Evolutionary conservation across 2,113 vertebrate genomes (phyloP).

Genomic region (Castor canadensis): DNA sequence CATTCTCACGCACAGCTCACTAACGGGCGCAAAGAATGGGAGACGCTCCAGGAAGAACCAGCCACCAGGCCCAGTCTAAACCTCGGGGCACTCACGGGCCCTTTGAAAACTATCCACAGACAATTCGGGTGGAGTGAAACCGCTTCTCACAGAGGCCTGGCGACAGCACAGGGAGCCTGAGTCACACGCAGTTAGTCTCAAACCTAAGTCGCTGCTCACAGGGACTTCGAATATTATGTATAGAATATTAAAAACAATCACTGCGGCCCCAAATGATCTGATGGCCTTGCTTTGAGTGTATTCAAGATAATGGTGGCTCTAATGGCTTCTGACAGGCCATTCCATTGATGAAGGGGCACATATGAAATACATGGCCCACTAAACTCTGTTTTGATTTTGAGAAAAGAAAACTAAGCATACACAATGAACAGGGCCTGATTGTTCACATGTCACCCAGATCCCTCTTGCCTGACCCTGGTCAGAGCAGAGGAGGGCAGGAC

Average conservation of each 20-base stretch:
- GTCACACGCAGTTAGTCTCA: constrained; percentile 85
- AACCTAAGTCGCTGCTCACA: constrained; percentile 77
- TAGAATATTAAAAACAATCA: constrained; percentile 85
- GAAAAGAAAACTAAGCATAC: constrained; percentile 84
- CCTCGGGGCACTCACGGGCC: constrained; percentile 52
- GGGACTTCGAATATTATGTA: constrained; percentile 86
- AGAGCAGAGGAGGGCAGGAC: constrained; percentile 74
- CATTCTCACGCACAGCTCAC: neutral
- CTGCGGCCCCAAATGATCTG: constrained; percentile 76
- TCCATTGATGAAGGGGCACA: constrained; percentile 85
- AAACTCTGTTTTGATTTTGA: constrained; percentile 85
- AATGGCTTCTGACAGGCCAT: constrained; percentile 86
- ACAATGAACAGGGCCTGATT: constrained; percentile 87
- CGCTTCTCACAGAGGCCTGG: constrained; percentile 47
- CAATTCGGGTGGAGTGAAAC: constrained; percentile 70
- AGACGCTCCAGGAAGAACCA: neutral
- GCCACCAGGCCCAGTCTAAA: constrained; percentile 4
- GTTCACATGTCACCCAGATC: constrained; percentile 78
- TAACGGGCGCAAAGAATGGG: constrained; percentile 26
- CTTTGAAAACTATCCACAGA: constrained; percentile 62
- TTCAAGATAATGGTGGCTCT: constrained; percentile 80
- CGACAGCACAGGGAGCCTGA: constrained; percentile 75
- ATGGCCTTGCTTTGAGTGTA: constrained; percentile 83
- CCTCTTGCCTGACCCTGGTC: constrained; percentile 79
- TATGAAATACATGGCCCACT: constrained; percentile 81